Evolutionary conservation across 2,797 vertebrate genomes (phyloP).

Genomic region (Hemitrygon akajei): DNA sequence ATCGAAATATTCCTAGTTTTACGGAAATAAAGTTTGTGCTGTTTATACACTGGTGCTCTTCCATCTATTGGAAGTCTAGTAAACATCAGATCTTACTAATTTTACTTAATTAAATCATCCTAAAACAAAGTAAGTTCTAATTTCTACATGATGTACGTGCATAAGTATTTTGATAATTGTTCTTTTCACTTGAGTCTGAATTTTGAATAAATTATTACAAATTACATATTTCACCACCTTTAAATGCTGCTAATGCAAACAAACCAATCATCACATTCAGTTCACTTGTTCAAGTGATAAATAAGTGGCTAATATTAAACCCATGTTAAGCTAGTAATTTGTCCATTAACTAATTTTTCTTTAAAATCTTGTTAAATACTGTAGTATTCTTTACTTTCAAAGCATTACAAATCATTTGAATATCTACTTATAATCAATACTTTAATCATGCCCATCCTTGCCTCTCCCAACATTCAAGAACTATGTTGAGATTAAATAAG

Average conservation of each 20-base stretch:
- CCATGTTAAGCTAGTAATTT: not conserved
- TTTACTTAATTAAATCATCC: not conserved
- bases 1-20: not conserved
- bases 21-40: not conserved
- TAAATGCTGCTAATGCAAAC: constrained; percentile 3
- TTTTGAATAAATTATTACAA: not conserved
- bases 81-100: not conserved
- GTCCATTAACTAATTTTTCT: not conserved
- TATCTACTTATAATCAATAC: too few species aligned
- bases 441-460: too few species aligned
- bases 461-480: not conserved
- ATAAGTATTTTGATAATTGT: not conserved
- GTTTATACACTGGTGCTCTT: not conserved
- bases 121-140: not conserved
- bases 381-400: not conserved
- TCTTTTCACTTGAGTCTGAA: not conserved
- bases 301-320: not conserved
- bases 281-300: not conserved
- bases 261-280: not conserved
- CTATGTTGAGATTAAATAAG: not conserved
- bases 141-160: not conserved
- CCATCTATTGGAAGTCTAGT: too few species aligned
- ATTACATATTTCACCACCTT: not conserved
- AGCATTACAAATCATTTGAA: not conserved
- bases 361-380: too few species aligned